Percentiles rank a stretch among this genome's conserved stretches.
Conservation (phyloP, 2,797 vertebrate species). For the Rhodeus uyekii region DNA sequence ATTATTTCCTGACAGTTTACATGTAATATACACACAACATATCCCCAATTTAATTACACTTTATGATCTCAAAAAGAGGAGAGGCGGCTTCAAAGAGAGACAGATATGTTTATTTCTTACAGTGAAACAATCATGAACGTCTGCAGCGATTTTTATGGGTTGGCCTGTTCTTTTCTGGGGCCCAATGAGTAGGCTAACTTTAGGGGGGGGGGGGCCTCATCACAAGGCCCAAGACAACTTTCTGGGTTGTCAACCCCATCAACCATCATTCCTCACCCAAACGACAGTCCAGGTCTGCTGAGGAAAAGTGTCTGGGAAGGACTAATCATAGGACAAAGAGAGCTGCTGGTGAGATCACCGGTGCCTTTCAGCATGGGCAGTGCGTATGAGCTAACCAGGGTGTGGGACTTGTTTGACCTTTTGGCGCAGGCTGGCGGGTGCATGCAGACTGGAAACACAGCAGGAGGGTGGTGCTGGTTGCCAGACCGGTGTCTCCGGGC, state of each 20-base stretch:
- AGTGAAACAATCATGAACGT: neutral
- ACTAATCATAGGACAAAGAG: slow-evolving; percentile 12
- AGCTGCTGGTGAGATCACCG: slow-evolving; percentile 45
- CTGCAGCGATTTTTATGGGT: neutral
- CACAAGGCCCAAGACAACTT: neutral
- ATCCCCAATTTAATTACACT: neutral
- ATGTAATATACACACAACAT: slow-evolving; percentile 19
- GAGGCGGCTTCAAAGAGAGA: slow-evolving; percentile 9
- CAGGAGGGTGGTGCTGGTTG: slow-evolving; percentile 36
- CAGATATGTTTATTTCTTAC: neutral
- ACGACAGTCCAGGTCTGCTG: neutral
- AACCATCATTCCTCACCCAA: neutral
- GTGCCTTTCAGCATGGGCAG: slow-evolving; percentile 33
- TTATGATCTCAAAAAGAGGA: slow-evolving; percentile 3
- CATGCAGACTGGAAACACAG: slow-evolving; percentile 17
- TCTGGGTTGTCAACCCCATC: neutral
- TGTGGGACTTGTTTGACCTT: slow-evolving; percentile 54
- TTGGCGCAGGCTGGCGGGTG: slow-evolving; percentile 38
- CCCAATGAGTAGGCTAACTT: neutral
- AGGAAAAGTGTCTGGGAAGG: slow-evolving; percentile 24
- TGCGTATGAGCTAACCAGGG: slow-evolving; percentile 48
- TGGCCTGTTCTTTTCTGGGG: neutral
- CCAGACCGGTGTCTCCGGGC: slow-evolving; percentile 48
- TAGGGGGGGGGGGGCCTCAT: neutral
- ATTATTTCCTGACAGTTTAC: neutral